phyloP scores from a whole-genome alignment of 2,113 vertebrate species.

The Dascyllus trimaculatus region DNA sequence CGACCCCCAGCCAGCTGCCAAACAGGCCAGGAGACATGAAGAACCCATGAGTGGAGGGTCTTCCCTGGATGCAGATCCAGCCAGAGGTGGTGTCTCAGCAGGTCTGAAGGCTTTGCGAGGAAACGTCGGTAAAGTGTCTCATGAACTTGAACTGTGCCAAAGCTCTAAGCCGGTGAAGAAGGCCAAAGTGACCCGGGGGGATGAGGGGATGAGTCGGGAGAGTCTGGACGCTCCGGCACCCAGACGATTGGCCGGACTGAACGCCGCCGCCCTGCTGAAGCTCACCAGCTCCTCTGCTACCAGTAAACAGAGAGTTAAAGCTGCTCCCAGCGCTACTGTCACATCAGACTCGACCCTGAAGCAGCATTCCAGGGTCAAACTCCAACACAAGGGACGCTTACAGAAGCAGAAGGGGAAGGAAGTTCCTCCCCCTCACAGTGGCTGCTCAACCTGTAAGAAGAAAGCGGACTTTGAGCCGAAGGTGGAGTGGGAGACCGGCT shows the following conservation, averaged over 20 bases:
- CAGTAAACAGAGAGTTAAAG: conserved; percentile 77
- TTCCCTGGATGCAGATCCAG: conserved; percentile 14
- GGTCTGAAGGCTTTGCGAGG: conserved; percentile 47
- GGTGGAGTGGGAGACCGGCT: conserved; percentile 80
- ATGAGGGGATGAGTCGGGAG: conserved; percentile 55
- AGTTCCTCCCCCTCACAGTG: conserved; percentile 61
- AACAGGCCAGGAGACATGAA: conserved; percentile 79
- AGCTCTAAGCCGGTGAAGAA: conserved; percentile 72
- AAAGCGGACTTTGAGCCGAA: conserved; percentile 80
- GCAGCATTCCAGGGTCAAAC: conserved; percentile 76
- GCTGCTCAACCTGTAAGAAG: conserved; percentile 85
- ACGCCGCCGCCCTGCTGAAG: conserved; percentile 93
- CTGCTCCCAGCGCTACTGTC: conserved; percentile 74
- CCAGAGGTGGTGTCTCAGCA: conserved; percentile 34
- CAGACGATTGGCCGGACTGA: conserved; percentile 94
- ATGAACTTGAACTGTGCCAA: conserved; percentile 64
- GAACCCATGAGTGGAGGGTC: conserved; percentile 64
- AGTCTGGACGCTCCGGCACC: conserved; percentile 85
- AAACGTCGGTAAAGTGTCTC: conserved; percentile 54
- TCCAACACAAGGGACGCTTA: conserved; percentile 73
- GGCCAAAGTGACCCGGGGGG: conserved; percentile 50
- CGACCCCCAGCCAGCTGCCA: conserved; percentile 75
- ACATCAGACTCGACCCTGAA: conserved; percentile 60
- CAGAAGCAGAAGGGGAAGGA: conserved; percentile 67
- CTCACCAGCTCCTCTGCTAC: conserved; percentile 89